Evolutionary conservation across 2,113 vertebrate genomes (phyloP).

Genomic region (Daubentonia madagascariensis): DNA sequence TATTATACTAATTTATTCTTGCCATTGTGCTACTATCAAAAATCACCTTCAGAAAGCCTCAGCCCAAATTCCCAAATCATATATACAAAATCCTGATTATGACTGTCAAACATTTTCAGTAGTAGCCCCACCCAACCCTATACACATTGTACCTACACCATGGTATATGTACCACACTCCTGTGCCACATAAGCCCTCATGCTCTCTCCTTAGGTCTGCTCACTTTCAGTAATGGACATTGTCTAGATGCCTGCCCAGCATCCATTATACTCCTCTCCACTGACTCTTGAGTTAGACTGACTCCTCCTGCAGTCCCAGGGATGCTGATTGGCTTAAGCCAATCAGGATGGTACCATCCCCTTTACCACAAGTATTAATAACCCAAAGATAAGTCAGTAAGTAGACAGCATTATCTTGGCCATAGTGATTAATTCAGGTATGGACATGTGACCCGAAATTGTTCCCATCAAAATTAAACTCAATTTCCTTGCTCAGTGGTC

Average conservation of each 20-base stretch:
- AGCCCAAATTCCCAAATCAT: neutral
- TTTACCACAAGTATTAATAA: neutral
- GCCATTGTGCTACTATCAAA: neutral
- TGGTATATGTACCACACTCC: neutral
- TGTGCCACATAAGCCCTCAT: neutral
- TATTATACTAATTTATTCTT: neutral
- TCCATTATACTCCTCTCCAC: neutral
- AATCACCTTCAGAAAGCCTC: neutral
- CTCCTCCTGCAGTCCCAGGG: neutral
- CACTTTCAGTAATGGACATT: neutral
- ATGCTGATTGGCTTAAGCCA: neutral
- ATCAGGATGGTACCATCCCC: neutral
- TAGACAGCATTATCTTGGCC: neutral
- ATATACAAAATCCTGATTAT: neutral
- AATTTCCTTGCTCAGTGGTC: neutral
- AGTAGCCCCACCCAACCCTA: neutral
- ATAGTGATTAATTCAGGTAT: neutral
- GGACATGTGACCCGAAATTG: neutral
- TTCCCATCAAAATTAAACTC: constrained; percentile 12
- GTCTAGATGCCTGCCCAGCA: neutral
- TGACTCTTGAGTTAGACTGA: neutral
- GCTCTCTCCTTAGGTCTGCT: neutral
- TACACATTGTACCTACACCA: neutral
- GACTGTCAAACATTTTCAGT: neutral
- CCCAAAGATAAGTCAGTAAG: neutral